phyloP scores from a whole-genome alignment of 2,797 vertebrate genomes.

The Monodelphis domestica region DNA sequence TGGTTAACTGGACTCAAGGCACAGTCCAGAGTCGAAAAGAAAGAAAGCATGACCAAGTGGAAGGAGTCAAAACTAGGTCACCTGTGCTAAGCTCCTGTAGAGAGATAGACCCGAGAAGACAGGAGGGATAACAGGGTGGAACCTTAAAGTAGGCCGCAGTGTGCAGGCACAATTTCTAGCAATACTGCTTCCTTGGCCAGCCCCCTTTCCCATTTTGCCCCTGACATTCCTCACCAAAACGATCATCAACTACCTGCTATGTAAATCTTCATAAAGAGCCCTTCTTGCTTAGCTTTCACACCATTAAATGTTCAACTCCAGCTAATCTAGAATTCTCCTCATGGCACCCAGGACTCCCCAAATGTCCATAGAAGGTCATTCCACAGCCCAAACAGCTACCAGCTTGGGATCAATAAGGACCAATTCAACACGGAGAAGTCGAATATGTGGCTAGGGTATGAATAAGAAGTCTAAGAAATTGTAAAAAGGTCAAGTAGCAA shows the following conservation, averaged over 20 bases:
- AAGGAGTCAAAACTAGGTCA: constrained; percentile 38
- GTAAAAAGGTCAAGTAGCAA: constrained; percentile 79
- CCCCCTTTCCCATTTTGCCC: not conserved
- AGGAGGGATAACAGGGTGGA: not conserved
- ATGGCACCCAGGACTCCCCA: constrained; percentile 21
- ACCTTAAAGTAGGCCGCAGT: not conserved
- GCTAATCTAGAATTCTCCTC: constrained; percentile 66
- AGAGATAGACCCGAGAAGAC: not conserved
- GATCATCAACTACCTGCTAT: not conserved
- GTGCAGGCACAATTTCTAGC: not conserved
- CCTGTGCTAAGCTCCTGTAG: not conserved
- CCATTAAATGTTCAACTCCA: constrained; percentile 36
- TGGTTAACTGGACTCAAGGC: not conserved
- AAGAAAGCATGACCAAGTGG: not conserved
- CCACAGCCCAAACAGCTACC: constrained; percentile 63
- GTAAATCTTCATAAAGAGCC: not conserved
- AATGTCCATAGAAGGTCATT: constrained; percentile 63
- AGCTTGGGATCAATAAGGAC: constrained; percentile 65
- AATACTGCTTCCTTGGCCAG: not conserved
- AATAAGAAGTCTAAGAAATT: constrained; percentile 65
- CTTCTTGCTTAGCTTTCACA: not conserved
- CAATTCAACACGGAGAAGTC: constrained; percentile 56
- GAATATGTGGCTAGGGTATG: constrained; percentile 67
- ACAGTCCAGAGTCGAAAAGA: constrained; percentile 18
- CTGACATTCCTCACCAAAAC: not conserved